Conservation (phyloP, 2,797 vertebrate genomes). For the Saguinus oedipus region DNA sequence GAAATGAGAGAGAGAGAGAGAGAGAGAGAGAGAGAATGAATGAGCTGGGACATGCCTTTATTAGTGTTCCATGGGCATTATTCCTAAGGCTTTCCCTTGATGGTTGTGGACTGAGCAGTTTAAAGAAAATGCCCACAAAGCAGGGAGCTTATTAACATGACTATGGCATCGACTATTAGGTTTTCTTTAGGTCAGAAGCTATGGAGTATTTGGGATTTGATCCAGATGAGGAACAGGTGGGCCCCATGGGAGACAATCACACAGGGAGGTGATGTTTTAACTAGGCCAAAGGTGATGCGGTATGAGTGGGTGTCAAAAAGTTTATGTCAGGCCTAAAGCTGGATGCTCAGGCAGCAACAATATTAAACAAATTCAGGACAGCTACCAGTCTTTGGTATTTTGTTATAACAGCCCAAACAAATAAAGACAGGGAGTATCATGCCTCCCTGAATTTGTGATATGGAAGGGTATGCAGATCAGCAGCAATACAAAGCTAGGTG, state of each 20-base stretch:
- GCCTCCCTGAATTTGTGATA: not conserved
- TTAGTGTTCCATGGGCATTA: not conserved
- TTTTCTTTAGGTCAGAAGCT: not conserved
- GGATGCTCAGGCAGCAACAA: not conserved
- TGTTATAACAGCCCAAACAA: not conserved
- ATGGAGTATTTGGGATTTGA: not conserved
- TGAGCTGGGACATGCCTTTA: not conserved
- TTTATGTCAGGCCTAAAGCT: not conserved
- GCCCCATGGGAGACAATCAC: too few relatives aligned
- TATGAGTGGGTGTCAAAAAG: not conserved
- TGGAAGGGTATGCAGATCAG: too few relatives aligned
- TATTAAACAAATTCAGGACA: not conserved
- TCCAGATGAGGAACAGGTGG: not conserved
- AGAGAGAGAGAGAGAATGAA: not conserved
- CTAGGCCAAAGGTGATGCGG: not conserved
- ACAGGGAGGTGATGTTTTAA: not conserved
- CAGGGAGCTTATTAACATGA: not conserved
- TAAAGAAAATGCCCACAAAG: not conserved
- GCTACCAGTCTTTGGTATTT: not conserved
- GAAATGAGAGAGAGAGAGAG: not conserved
- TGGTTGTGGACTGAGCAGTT: not conserved
- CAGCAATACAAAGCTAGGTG: not conserved
- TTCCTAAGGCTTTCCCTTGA: not conserved
- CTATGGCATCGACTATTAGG: not conserved
- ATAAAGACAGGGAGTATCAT: not conserved